Evolutionary conservation across 2,888 invertebrate species (phyloP).

Genomic region (Epiperipatus broadwayi): DNA sequence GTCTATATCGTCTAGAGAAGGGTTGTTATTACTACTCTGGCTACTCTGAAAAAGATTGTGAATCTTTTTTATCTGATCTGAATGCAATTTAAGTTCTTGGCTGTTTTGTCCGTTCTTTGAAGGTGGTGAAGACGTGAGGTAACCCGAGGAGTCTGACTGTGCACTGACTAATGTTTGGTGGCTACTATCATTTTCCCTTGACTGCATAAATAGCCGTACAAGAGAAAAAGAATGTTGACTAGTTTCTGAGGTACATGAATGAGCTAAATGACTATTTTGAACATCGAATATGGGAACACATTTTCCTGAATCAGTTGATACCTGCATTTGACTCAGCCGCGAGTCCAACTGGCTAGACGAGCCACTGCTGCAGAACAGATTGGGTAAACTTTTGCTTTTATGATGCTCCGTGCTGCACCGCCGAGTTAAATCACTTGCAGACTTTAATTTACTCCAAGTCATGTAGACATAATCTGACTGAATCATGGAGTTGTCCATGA

Average conservation of each 20-base stretch:
- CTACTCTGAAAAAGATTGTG: too few relatives aligned
- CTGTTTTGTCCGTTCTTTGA: too few relatives aligned
- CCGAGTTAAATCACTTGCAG: conserved; percentile 40
- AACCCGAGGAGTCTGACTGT: conserved; percentile 16
- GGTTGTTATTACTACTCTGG: too few relatives aligned
- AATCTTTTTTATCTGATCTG: too few relatives aligned
- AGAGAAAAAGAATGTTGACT: conserved; percentile 44
- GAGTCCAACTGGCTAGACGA: conserved; percentile 11
- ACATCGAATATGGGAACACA: conserved; percentile 23
- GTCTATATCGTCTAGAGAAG: too few relatives aligned
- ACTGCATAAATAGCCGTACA: conserved; percentile 71
- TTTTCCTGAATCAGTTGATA: conserved; percentile 15
- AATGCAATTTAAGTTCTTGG: too few relatives aligned
- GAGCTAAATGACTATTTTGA: conserved; percentile 21
- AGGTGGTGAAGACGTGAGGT: too few relatives aligned
- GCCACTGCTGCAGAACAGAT: conserved; percentile 17
- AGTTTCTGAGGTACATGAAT: conserved; percentile 16
- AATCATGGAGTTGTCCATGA: conserved; percentile 62
- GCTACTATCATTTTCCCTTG: conserved; percentile 40
- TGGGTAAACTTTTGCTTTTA: conserved; percentile 19
- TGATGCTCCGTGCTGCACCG: conserved; percentile 32
- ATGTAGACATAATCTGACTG: conserved; percentile 71
- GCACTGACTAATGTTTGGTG: conserved; percentile 14
- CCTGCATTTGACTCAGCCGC: conserved; percentile 13
- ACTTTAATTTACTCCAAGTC: conserved; percentile 60